Evolutionary conservation across 1,140 invertebrate species (phyloP), one percentile per base, ranked within the genome.

Genomic region (Apis dorsata): DNA sequence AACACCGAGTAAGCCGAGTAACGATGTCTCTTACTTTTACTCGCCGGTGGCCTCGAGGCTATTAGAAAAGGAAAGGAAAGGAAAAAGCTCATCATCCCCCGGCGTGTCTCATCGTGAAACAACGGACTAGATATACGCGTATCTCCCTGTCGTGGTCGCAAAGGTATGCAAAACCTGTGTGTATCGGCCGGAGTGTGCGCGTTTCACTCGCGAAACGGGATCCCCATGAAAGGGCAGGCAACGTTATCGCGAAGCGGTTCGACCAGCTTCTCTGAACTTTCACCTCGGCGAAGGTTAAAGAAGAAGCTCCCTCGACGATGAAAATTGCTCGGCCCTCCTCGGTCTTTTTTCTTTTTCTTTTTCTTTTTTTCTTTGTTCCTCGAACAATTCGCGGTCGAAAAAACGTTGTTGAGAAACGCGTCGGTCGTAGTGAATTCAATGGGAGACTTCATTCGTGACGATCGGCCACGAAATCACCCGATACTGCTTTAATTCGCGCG

Each of bases 251-350:
- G 85, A 81, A 85, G 79, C 84, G 60, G 79, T 88, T 90, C 72
- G 89, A 90, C 79, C 81, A 76, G 86, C 75, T 86, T 79, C 74
- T 79, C 74, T 91, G 90, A 92, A 92, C 91, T 91, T 92, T 92
- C 90, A 88, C 90, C 91, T 90, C 75, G 77, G 74, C 86, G 85
- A 90, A 90, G 90, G 76, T 86, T 79, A 63, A 86, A 84, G 65
- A 84, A 73, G 81, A 44, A 44, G 34, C 4, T 0, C 34, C 5
- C 34, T 44, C 34, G 34, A n/a, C 65, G 75, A 85, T 66, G 70
- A 81, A 81, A 76, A 79, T 86, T 77, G 49, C 76, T n/a, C 63
- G 34, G 34, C 34, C n/a, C 34, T 53, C 21, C 21, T 49, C 53
- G 15, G 15, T 15, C 71, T 73, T n/a, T 19, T 1, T 63, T 34